Base-by-base conservation (phyloP, 2,797 vertebrate species). In the Anabas testudineus region DNA sequence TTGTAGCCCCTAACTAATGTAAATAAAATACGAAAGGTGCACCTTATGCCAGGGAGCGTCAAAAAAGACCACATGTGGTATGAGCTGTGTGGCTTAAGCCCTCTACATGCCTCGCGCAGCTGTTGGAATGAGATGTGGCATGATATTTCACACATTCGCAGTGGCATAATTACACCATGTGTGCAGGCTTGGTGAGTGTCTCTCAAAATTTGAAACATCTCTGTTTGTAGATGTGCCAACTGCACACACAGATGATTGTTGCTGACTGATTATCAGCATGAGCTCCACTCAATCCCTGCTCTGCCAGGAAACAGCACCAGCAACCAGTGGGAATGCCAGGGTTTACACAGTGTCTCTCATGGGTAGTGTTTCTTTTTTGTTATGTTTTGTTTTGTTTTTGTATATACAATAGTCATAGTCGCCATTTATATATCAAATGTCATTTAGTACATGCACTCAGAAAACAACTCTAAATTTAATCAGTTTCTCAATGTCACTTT, bases 101-200 rank as follows among this genome's bases (percentile, higher is more conserved):
- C 24, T 18, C 52, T 46, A 42, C 49, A 52, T 57, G 74, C 26
- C 34, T 30, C 52, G 64, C 6, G 16, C 67, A 71, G 74, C 74
- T 72, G 72, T 36, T 69, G 48, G 58, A 58, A 58, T 30, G n/a
- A 55, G 47, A 66, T 63, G 14, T 6, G 7, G 39, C 32, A 13
- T 24, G 19, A 49, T 70, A 66, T 76, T 26, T 14, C 13, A 12
- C 46, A 56, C 9, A 5, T 70, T 69, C 13, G 2, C 22, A 67
- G 52, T 41, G 28, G 41, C 30, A 72, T 85, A 79, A 84, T 74
- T 76, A 67, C 34, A 70, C 28, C 67, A 70, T 83, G 76, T 76
- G 67, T 76, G 57, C 21, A 56, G 66, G 64, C 28, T 69, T 62
- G 41, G 36, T 71, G 53, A 66, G 51, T 42, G 28, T 66, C 59